Evolutionary conservation across 2,797 vertebrate genomes (phyloP), one percentile per base, ranked within the genome.

Genomic region (Pseudochirops cupreus): DNA sequence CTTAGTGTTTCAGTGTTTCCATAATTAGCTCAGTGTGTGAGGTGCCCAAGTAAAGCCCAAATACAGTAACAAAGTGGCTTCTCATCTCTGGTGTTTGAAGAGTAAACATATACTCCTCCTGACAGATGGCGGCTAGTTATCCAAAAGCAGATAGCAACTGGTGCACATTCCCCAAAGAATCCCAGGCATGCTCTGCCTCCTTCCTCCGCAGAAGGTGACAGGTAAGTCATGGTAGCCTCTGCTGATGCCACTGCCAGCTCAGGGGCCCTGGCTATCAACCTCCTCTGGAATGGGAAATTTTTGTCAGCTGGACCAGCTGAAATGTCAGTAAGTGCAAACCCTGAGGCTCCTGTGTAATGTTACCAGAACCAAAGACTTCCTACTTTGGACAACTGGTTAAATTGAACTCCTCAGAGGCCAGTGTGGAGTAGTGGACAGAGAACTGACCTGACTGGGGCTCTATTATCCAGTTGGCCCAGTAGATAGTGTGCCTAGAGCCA

Each of bases 71-170:
- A 82, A 82, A 82, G 67, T 82, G n/a, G 21, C 67, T 82, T 82
- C 67, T 82, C 67, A 87, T 87, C 74, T 87, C 74, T 87, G 74
- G 3, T 46, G 74, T 87, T 87, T 87, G 74, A 87, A 87, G 74
- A 87, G 74, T 87, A 87, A 87, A 87, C 74, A 50, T 50, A 87
- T 24, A 50, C 74, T 46, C 39, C 39, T 87, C 39, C 74, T 87
- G 74, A 87, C 74, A 87, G 74, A 87, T 87, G 74, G 74, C 24
- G 0, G 74, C 39, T 87, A 87, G 74, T 87, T 39, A 87, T 87
- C 39, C 74, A 87, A 46, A 87, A 46, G 24, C 39, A 74, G 33
- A 74, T 18, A n/a, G 62, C 62, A 87, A 87, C 67, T 74, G 67
- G 67, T 3, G 39, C 39, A 87, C 74, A 50, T 87, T 87, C 74